Conservation (phyloP, 2,888 invertebrate species). For the Tridacna crocea region DNA sequence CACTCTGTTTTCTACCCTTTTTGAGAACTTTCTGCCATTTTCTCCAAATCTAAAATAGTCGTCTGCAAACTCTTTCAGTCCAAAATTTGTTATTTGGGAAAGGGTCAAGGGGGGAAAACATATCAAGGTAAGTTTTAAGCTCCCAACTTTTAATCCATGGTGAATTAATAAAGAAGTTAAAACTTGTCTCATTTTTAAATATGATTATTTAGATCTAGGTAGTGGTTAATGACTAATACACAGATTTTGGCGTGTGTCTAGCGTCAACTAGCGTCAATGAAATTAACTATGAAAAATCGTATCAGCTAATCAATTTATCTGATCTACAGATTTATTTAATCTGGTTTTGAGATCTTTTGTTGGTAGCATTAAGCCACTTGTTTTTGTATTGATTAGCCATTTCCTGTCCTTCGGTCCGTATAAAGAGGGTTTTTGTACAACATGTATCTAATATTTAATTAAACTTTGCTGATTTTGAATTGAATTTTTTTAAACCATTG, state of each 20-base stretch:
- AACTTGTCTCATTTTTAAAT: slow-evolving; percentile 21
- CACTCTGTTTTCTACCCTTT: too few relatives aligned
- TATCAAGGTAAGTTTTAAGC: too few relatives aligned
- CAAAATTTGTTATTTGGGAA: too few relatives aligned
- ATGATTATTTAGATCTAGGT: slow-evolving; percentile 25
- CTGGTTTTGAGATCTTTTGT: slow-evolving; percentile 14
- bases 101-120: too few relatives aligned
- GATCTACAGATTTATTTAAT: slow-evolving; percentile 23
- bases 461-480: neutral
- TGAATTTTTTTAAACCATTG: too few relatives aligned
- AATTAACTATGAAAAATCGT: slow-evolving; percentile 9
- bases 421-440: neutral
- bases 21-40: too few relatives aligned
- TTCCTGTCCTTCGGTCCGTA: slow-evolving; percentile 12
- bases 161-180: neutral
- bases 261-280: slow-evolving; percentile 19
- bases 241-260: slow-evolving; percentile 20
- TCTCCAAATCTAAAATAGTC: too few relatives aligned
- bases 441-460: neutral
- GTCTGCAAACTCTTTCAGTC: too few relatives aligned
- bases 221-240: neutral
- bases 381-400: slow-evolving; percentile 27
- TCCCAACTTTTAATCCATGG: too few relatives aligned
- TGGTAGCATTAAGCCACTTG: slow-evolving; percentile 17
- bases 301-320: slow-evolving; percentile 22